Conservation (phyloP, 2,888 invertebrate genomes). For the Cryptus armator region DNA sequence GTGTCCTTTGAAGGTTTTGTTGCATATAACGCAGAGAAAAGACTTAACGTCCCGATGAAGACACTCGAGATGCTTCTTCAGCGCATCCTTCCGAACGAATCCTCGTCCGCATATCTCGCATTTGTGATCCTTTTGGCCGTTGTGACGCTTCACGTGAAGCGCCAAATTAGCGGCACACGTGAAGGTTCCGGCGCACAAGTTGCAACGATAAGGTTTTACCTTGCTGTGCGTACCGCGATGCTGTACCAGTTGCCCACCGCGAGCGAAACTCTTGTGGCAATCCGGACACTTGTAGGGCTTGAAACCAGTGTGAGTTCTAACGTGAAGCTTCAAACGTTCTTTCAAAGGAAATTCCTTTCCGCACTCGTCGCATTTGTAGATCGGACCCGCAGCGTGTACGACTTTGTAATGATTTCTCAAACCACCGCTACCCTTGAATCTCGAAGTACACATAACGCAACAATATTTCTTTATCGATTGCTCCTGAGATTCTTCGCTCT, state of each 20-base stretch:
- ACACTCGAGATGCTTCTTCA: slow-evolving; percentile 92
- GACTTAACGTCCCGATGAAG: slow-evolving; percentile 91
- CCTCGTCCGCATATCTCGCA: slow-evolving; percentile 93
- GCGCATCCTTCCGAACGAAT: slow-evolving; percentile 91
- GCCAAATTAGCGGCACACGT: slow-evolving; percentile 86
- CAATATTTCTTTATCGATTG: slow-evolving; percentile 77
- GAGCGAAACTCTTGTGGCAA: slow-evolving; percentile 89
- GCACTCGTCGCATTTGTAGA: slow-evolving; percentile 91
- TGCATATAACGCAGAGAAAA: slow-evolving; percentile 93
- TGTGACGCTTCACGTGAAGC: slow-evolving; percentile 88
- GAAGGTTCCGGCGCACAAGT: slow-evolving; percentile 90
- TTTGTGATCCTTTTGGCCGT: slow-evolving; percentile 91
- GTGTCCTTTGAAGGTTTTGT: slow-evolving; percentile 93
- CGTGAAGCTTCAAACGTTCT: slow-evolving; percentile 91
- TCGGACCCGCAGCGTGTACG: slow-evolving; percentile 81
- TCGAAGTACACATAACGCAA: slow-evolving; percentile 80
- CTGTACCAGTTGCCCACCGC: slow-evolving; percentile 91
- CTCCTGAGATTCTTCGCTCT: slow-evolving; percentile 22
- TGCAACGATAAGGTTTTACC: slow-evolving; percentile 90
- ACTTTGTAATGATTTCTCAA: slow-evolving; percentile 83
- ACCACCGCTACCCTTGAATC: slow-evolving; percentile 83
- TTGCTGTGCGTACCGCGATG: slow-evolving; percentile 92
- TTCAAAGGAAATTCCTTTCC: slow-evolving; percentile 91
- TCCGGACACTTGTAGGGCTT: slow-evolving; percentile 89
- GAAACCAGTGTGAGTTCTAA: slow-evolving; percentile 90